These are phyloP conservation scores for Phasia obesa DNA, from an alignment of 2,888 invertebrate species.

Conservation along the genomic window DNA sequence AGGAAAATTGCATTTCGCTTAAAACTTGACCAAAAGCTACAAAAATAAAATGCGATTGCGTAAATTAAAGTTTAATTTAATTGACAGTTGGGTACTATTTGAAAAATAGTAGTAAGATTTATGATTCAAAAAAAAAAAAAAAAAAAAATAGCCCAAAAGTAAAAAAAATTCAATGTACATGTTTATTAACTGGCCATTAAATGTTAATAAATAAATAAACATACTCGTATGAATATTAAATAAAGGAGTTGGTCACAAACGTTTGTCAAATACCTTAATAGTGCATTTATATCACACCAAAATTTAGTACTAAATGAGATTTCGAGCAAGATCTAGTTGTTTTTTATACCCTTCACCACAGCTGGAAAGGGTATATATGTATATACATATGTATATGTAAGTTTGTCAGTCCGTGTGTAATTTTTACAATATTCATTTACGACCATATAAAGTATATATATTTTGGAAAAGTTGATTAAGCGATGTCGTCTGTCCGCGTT, in stretches of 20 bases:
- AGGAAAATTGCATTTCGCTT: not conserved
- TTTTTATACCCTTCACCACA: too few species aligned
- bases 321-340: too few species aligned
- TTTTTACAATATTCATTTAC: too few species aligned
- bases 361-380: too few species aligned
- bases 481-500: too few species aligned
- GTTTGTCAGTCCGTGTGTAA: too few species aligned
- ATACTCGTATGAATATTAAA: conserved; percentile 14
- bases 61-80: conserved; percentile 69
- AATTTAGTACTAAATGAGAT: too few species aligned
- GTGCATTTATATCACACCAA: too few species aligned
- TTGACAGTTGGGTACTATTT: conserved; percentile 60
- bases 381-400: too few species aligned
- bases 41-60: conserved; percentile 52
- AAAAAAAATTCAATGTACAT: conserved; percentile 32
- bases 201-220: conserved; percentile 25
- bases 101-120: conserved; percentile 52
- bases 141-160: conserved; percentile 12
- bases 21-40: not conserved
- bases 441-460: too few species aligned
- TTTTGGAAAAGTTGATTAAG: too few species aligned
- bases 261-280: conserved; percentile 17
- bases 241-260: not conserved
- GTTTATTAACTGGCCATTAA: conserved; percentile 45
- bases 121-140: conserved; percentile 35